Percentiles rank a stretch among this genome's conserved stretches.
Evolutionary conservation across 2,888 invertebrate genomes (phyloP).

Genomic region (Plutella xylostella): DNA sequence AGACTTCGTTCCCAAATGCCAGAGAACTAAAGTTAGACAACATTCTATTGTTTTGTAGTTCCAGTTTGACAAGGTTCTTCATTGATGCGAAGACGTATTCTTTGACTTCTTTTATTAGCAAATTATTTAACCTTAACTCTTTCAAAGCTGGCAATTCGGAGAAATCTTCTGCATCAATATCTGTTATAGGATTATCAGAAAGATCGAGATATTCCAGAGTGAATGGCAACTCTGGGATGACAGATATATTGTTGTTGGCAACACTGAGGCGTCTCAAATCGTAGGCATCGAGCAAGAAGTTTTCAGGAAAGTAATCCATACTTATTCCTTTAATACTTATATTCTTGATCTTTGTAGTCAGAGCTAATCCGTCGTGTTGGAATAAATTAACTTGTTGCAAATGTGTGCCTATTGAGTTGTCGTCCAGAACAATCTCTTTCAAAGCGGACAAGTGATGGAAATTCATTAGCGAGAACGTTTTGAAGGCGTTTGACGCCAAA

Average conservation of each 20-base stretch:
- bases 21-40: conserved; percentile 56
- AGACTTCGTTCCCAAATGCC: conserved; percentile 46
- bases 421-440: conserved; percentile 48
- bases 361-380: conserved; percentile 42
- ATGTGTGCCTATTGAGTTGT: conserved; percentile 48
- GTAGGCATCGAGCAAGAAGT: conserved; percentile 52
- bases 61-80: conserved; percentile 56
- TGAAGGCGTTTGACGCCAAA: conserved; percentile 52
- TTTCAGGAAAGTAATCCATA: conserved; percentile 37
- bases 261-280: conserved; percentile 54
- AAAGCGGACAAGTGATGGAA: conserved; percentile 48
- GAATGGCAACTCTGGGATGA: conserved; percentile 67
- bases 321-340: conserved; percentile 43
- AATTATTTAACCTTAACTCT: conserved; percentile 66
- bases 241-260: conserved; percentile 64
- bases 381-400: conserved; percentile 41
- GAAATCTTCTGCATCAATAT: conserved; percentile 59
- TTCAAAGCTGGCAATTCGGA: conserved; percentile 60
- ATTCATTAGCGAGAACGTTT: conserved; percentile 37
- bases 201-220: conserved; percentile 71
- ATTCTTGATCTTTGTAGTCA: conserved; percentile 39
- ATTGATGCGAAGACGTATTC: conserved; percentile 69
- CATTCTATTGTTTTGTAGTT: conserved; percentile 66
- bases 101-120: conserved; percentile 61
- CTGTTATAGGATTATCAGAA: conserved; percentile 69